These are phyloP conservation scores for Cyprinella venusta DNA, from an alignment of 2,797 vertebrate species.

Conservation along the genomic window DNA sequence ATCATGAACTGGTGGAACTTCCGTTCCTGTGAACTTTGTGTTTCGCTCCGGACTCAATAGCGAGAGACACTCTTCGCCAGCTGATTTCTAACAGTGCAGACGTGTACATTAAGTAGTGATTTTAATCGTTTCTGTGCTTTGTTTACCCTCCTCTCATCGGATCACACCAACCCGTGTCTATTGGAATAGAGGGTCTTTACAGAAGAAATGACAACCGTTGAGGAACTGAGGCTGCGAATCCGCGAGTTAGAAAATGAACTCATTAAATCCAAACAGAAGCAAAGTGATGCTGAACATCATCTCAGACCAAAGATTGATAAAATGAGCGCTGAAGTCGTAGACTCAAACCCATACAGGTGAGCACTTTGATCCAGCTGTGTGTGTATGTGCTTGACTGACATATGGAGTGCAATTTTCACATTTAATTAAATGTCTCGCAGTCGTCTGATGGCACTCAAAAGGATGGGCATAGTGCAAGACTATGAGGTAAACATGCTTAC, in stretches of 20 bases:
- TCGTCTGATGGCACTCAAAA: constrained; percentile 96
- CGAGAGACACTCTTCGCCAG: constrained; percentile 58
- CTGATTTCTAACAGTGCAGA: constrained; percentile 68
- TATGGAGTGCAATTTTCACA: constrained; percentile 4
- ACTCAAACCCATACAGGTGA: constrained; percentile 97
- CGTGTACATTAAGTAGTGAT: constrained; percentile 72
- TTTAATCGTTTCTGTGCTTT: background rate
- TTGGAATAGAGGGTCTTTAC: background rate
- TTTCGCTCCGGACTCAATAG: constrained; percentile 70
- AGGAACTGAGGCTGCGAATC: constrained; percentile 85
- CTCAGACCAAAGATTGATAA: constrained; percentile 82
- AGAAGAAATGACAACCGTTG: constrained; percentile 75
- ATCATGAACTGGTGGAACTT: background rate
- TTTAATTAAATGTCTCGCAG: constrained; percentile 72
- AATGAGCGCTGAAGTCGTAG: constrained; percentile 95
- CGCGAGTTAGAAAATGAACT: constrained; percentile 88
- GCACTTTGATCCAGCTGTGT: background rate
- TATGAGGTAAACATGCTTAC: constrained; percentile 86
- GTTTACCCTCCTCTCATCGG: background rate
- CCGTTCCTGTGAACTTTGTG: background rate
- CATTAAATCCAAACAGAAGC: constrained; percentile 79
- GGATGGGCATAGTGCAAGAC: constrained; percentile 97
- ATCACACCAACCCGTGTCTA: background rate
- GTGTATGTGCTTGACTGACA: background rate
- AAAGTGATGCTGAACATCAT: constrained; percentile 67